A percentile compares a stretch with the other conserved stretches of the same genome.
Conservation (phyloP, 2,888 invertebrate genomes). For the Notodonta dromedarius region DNA sequence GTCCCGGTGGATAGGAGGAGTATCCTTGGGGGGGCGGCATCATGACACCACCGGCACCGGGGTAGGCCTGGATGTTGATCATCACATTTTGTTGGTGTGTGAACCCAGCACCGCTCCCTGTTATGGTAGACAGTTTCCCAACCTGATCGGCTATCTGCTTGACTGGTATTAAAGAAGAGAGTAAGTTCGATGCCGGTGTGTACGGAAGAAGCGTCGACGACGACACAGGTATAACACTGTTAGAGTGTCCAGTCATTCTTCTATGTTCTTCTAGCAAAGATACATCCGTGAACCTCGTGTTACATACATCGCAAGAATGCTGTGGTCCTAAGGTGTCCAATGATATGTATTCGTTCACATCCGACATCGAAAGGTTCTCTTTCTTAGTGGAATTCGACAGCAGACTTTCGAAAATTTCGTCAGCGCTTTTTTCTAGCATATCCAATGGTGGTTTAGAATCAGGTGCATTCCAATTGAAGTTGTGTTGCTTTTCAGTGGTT, state of each 20-base stretch:
- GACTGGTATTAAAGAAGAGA: constrained; percentile 73
- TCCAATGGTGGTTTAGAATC: constrained; percentile 73
- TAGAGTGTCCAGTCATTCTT: constrained; percentile 83
- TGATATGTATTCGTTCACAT: constrained; percentile 86
- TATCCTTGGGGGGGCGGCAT: constrained; percentile 78
- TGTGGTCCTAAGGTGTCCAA: constrained; percentile 85
- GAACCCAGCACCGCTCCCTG: constrained; percentile 60
- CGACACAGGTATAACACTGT: constrained; percentile 57
- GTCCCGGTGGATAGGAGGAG: constrained; percentile 64
- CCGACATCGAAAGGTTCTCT: constrained; percentile 63
- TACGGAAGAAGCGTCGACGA: constrained; percentile 69
- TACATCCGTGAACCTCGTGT: constrained; percentile 84
- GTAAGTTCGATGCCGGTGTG: constrained; percentile 60
- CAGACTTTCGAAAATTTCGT: constrained; percentile 77
- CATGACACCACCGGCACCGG: constrained; percentile 77
- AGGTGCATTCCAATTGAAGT: constrained; percentile 79
- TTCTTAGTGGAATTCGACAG: constrained; percentile 71
- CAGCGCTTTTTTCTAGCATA: constrained; percentile 75
- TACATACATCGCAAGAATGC: constrained; percentile 85
- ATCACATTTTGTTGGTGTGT: constrained; percentile 87
- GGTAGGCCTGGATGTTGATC: constrained; percentile 87
- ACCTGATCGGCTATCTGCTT: constrained; percentile 79
- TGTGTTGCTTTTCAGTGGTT: constrained; percentile 75
- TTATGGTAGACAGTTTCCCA: constrained; percentile 69
- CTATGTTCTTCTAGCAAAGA: constrained; percentile 82